Conservation (phyloP, 2,113 vertebrate genomes). For the Ictalurus punctatus region DNA sequence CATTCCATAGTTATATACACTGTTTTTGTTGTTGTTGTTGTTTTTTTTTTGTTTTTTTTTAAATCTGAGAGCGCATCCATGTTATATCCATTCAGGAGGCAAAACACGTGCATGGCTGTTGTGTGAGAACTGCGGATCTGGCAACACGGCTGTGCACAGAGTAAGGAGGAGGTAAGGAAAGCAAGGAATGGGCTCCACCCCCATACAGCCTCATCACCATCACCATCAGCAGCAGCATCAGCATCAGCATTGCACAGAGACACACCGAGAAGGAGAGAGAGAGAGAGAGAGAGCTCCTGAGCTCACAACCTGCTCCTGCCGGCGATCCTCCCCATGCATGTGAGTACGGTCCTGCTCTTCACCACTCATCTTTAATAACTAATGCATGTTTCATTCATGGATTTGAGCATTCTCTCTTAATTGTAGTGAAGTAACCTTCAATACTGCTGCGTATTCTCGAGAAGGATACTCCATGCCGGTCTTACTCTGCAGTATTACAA, state of each 20-base stretch:
- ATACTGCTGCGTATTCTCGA: not conserved
- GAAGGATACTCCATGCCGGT: not conserved
- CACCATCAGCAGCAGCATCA: conserved; percentile 37
- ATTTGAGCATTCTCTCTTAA: not conserved
- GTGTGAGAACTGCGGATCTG: conserved; percentile 7
- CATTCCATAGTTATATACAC: not conserved
- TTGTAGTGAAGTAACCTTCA: not conserved
- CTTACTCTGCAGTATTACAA: not conserved
- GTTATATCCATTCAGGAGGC: not conserved
- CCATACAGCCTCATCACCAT: conserved; percentile 21
- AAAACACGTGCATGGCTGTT: not conserved
- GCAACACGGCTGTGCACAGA: conserved; percentile 45
- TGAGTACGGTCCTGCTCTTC: conserved; percentile 37
- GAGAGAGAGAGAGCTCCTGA: conserved; percentile 38
- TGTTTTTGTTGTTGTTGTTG: not conserved
- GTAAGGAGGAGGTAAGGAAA: conserved; percentile 21
- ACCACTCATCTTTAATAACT: not conserved
- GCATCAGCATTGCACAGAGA: conserved; percentile 33
- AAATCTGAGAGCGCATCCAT: not conserved
- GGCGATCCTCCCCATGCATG: conserved; percentile 25
- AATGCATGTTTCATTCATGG: conserved; percentile 28
- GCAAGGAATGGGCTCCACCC: conserved; percentile 33
- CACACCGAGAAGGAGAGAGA: conserved; percentile 24
- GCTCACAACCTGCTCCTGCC: conserved; percentile 21
- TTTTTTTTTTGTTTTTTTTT: not conserved